Evolutionary conservation across 2,113 vertebrate species (phyloP).

Genomic region (Cettia cetti): DNA sequence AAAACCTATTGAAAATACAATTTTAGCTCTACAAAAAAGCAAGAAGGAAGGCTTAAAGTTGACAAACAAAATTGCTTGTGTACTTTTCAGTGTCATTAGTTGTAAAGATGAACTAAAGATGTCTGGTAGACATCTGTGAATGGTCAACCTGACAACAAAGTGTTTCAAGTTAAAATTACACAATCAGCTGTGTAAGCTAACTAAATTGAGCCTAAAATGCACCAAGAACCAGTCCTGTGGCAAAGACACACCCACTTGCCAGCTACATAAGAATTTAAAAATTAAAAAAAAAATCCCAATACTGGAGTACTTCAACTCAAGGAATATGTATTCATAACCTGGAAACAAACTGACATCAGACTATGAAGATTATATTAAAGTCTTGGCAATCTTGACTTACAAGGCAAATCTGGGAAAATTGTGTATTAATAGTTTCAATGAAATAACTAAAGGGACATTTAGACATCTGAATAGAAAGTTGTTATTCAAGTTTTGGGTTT

Average conservation of each 20-base stretch:
- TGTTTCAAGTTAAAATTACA: background rate
- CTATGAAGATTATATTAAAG: background rate
- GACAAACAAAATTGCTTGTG: background rate
- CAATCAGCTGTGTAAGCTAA: background rate
- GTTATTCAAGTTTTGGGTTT: background rate
- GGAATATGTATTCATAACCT: background rate
- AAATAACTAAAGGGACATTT: background rate
- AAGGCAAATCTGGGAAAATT: background rate
- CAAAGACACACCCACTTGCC: background rate
- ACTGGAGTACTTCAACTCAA: background rate
- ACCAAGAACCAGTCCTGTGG: background rate
- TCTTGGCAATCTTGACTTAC: background rate
- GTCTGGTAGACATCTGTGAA: background rate
- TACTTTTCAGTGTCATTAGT: background rate
- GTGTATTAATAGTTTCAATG: background rate
- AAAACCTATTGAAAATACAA: background rate
- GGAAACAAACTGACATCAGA: background rate
- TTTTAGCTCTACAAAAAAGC: background rate
- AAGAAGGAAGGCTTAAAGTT: background rate
- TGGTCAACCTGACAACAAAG: background rate
- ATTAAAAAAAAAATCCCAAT: background rate
- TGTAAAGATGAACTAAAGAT: background rate
- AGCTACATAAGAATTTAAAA: background rate
- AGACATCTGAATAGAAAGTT: background rate
- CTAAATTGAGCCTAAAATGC: background rate